Percentiles rank a stretch among this genome's conserved stretches.
phyloP scores from a whole-genome alignment of 2,888 invertebrate species.

The Thymelicus acteon region DNA sequence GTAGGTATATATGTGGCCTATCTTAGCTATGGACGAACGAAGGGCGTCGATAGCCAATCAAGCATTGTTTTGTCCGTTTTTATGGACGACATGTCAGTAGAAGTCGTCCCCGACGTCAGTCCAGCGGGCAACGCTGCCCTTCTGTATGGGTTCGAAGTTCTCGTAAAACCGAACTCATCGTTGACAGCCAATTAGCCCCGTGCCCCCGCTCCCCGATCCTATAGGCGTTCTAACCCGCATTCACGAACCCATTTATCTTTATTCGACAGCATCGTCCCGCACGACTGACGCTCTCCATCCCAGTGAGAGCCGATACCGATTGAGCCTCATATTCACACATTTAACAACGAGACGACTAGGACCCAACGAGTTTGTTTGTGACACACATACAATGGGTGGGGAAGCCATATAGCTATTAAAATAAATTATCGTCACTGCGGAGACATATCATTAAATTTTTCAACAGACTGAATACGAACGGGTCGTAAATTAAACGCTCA shows the following conservation, averaged over 20 bases:
- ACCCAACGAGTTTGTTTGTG: constrained; percentile 54
- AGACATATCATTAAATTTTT: constrained; percentile 57
- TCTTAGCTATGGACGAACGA: neutral
- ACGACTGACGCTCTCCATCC: constrained; percentile 65
- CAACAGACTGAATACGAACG: constrained; percentile 47
- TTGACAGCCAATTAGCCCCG: constrained; percentile 81
- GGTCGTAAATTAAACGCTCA: constrained; percentile 44
- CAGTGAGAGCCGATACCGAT: constrained; percentile 57
- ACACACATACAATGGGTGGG: constrained; percentile 61
- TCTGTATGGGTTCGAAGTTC: constrained; percentile 29
- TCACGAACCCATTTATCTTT: constrained; percentile 75
- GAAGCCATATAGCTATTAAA: constrained; percentile 59
- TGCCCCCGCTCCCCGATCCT: constrained; percentile 55
- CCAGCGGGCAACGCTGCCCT: constrained; percentile 14
- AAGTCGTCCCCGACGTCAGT: constrained; percentile 44
- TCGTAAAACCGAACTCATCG: constrained; percentile 66
- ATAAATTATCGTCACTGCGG: constrained; percentile 58
- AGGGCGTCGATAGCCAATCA: constrained; percentile 29
- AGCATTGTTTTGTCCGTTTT: constrained; percentile 59
- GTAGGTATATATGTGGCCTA: no score
- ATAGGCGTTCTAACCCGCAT: constrained; percentile 60
- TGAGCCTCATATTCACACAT: constrained; percentile 52
- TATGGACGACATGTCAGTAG: constrained; percentile 59
- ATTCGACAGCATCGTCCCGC: constrained; percentile 72
- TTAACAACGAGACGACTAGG: constrained; percentile 44